Evolutionary conservation across 2,888 invertebrate species (phyloP).

Genomic region (Drosophila neotestacea): DNA sequence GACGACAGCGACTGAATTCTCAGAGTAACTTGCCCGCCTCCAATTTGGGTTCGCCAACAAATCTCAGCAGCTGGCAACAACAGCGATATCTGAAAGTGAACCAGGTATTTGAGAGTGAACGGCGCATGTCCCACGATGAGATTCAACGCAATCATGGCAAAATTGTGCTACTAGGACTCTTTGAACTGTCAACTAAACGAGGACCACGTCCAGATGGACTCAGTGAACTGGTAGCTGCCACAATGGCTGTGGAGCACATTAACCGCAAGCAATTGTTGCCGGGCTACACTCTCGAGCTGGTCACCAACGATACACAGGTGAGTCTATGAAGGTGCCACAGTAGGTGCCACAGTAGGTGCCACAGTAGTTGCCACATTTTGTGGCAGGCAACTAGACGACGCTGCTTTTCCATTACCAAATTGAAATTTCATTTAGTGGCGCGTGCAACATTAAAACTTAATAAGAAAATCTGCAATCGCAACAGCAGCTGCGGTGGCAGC

Average conservation of each 20-base stretch:
- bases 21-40: slow-evolving; percentile 67
- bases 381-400: slow-evolving; percentile 3
- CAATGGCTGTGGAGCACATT: slow-evolving; percentile 92
- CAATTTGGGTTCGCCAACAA: slow-evolving; percentile 23
- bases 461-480: slow-evolving; percentile 75
- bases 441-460: slow-evolving; percentile 77
- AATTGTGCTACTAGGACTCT: slow-evolving; percentile 91
- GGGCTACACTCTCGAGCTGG: slow-evolving; percentile 90
- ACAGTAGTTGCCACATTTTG: not conserved
- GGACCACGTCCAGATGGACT: slow-evolving; percentile 89
- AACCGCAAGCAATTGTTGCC: slow-evolving; percentile 89
- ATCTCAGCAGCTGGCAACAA: slow-evolving; percentile 74
- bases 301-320: slow-evolving; percentile 95
- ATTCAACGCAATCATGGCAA: slow-evolving; percentile 85
- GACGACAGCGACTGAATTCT: slow-evolving; percentile 68
- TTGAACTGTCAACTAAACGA: slow-evolving; percentile 90
- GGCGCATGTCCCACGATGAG: slow-evolving; percentile 77
- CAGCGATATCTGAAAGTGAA: slow-evolving; percentile 83
- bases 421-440: slow-evolving; percentile 77
- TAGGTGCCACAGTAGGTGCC: not conserved
- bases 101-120: slow-evolving; percentile 85
- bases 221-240: slow-evolving; percentile 92
- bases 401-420: slow-evolving; percentile 69
- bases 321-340: slow-evolving; percentile 59
- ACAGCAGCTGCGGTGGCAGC: slow-evolving; percentile 20